These are phyloP conservation scores for Pelodytes ibericus DNA, from an alignment of 2,797 vertebrate genomes.

Conservation along the genomic window DNA sequence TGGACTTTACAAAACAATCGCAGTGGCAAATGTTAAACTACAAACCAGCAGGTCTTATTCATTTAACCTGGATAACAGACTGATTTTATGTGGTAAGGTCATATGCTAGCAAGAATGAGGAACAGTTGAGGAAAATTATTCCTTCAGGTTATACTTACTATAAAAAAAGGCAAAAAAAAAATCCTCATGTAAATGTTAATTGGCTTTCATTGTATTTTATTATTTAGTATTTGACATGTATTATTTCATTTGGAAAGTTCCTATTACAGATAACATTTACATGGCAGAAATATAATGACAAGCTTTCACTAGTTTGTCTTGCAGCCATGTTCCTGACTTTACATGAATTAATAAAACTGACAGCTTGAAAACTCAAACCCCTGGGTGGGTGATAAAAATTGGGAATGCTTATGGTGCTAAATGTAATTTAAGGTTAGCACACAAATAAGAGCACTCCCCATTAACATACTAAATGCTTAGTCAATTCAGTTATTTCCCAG, in stretches of 20 bases:
- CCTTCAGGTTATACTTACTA: neutral
- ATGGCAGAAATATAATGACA: slow-evolving; percentile 4
- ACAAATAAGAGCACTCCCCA: neutral
- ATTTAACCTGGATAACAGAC: neutral
- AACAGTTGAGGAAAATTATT: neutral
- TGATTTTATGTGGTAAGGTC: neutral
- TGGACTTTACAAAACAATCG: neutral
- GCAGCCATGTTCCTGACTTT: neutral
- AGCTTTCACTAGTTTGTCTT: neutral
- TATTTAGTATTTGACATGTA: slow-evolving; percentile 17
- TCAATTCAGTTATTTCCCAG: neutral
- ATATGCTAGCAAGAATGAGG: neutral
- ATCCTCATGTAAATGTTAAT: neutral
- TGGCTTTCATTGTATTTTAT: neutral
- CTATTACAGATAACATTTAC: neutral
- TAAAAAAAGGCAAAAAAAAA: neutral
- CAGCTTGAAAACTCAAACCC: neutral
- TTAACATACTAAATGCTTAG: neutral
- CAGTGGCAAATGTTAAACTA: neutral
- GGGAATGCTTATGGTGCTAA: neutral
- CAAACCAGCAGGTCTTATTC: neutral
- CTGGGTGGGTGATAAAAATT: neutral
- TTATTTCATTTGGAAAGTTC: slow-evolving; percentile 14
- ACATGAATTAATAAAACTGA: neutral
- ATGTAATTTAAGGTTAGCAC: neutral